Percentiles rank a stretch among this genome's conserved stretches.
Evolutionary conservation across 2,113 vertebrate species (phyloP).

Genomic region (Heloderma charlesbogerti): DNA sequence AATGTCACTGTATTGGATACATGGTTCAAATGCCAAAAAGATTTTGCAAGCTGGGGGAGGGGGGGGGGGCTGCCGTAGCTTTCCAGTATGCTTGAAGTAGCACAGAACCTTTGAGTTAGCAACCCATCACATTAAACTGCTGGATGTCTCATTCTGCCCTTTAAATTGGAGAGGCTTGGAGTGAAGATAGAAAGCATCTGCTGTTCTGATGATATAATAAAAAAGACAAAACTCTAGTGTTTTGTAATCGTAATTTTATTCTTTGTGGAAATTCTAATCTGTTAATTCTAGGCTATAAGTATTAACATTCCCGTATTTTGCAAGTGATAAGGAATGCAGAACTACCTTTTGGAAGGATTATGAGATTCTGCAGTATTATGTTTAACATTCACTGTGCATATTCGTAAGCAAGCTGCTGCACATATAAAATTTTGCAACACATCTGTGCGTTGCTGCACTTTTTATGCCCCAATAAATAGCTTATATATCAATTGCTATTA

Average conservation of each 20-base stretch:
- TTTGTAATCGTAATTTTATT: slow-evolving; percentile 46
- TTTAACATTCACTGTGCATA: slow-evolving; percentile 32
- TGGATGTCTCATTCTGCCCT: slow-evolving; percentile 47
- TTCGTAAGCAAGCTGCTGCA: slow-evolving; percentile 24
- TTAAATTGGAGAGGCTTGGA: slow-evolving; percentile 33
- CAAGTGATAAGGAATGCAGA: slow-evolving; percentile 26
- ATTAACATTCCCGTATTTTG: slow-evolving; percentile 22
- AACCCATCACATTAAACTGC: slow-evolving; percentile 36
- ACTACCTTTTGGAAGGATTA: slow-evolving; percentile 14
- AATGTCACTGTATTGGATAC: slow-evolving; percentile 47
- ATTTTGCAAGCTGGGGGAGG: slow-evolving; percentile 58
- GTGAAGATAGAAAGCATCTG: slow-evolving; percentile 11
- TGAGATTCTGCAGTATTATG: slow-evolving; percentile 32
- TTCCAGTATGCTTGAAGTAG: slow-evolving; percentile 54
- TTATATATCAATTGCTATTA: slow-evolving; percentile 29
- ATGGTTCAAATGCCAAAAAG: slow-evolving; percentile 45
- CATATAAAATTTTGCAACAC: slow-evolving; percentile 58
- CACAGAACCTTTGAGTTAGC: slow-evolving; percentile 55
- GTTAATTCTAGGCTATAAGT: slow-evolving; percentile 33
- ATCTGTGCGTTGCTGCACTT: slow-evolving; percentile 45
- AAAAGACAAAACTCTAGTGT: slow-evolving; percentile 51
- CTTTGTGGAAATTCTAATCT: background rate
- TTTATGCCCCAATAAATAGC: slow-evolving; percentile 24
- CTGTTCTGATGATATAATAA: slow-evolving; percentile 31
- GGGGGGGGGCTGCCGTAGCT: slow-evolving; percentile 42